Conservation (phyloP, 1,140 invertebrate genomes). For the Hydropsyche tenuis region DNA sequence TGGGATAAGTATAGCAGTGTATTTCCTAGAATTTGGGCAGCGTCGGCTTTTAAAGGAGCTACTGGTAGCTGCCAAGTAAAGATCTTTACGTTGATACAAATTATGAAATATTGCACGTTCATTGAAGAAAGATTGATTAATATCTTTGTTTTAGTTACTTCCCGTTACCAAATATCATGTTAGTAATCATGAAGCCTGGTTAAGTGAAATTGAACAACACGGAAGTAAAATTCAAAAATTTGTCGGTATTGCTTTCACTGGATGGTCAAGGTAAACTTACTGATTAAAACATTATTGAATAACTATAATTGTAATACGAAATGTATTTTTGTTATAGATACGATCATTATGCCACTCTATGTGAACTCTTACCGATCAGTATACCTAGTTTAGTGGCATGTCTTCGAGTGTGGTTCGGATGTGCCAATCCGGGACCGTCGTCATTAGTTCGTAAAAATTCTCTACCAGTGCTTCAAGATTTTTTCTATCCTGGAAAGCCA, state of each 20-base stretch:
- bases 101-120: not conserved
- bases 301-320: not conserved
- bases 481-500: constrained; percentile 69
- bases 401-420: constrained; percentile 64
- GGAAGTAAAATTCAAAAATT: constrained; percentile 64
- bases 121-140: not conserved
- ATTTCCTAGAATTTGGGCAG: constrained; percentile 86
- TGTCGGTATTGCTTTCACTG: constrained; percentile 71
- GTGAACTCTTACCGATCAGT: constrained; percentile 80
- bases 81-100: not conserved
- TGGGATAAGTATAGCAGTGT: constrained; percentile 84
- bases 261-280: constrained; percentile 71
- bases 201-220: constrained; percentile 62
- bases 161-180: constrained; percentile 69
- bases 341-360: constrained; percentile 89
- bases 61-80: constrained; percentile 64
- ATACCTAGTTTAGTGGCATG: constrained; percentile 74
- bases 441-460: not conserved
- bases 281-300: constrained; percentile 13
- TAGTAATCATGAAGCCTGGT: constrained; percentile 74
- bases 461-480: constrained; percentile 59
- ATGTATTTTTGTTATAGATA: constrained; percentile 66
- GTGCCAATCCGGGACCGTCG: constrained; percentile 36
- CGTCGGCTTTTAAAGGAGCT: constrained; percentile 65
- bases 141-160: constrained; percentile 55